Conservation (phyloP, 2,113 vertebrate species). For the Hippocampus guttulatus region DNA sequence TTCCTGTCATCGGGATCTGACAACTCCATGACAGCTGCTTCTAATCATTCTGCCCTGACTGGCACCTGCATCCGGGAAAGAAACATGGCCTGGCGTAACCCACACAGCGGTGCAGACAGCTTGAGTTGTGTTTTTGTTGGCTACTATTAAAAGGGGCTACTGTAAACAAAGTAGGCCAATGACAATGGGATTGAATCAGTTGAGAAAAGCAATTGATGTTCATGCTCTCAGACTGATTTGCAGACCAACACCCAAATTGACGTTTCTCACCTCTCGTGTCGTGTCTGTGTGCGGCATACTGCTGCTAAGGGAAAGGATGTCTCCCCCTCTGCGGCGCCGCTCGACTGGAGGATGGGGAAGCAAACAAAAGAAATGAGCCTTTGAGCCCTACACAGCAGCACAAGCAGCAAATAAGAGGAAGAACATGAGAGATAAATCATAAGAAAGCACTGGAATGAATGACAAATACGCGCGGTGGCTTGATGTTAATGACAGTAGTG, state of each 20-base stretch:
- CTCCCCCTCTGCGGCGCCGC: slow-evolving; percentile 42
- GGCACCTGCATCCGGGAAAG: not conserved
- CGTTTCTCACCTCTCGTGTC: slow-evolving; percentile 39
- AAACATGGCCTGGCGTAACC: not conserved
- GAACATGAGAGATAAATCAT: slow-evolving; percentile 10
- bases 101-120: not conserved
- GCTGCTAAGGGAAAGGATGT: slow-evolving; percentile 40
- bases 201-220: slow-evolving; percentile 28
- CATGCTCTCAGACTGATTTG: slow-evolving; percentile 24
- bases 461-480: slow-evolving; percentile 38
- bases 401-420: slow-evolving; percentile 25
- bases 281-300: slow-evolving; percentile 33
- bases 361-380: slow-evolving; percentile 32
- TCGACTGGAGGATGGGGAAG: slow-evolving; percentile 45
- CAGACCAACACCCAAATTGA: slow-evolving; percentile 9
- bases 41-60: not conserved
- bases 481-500: slow-evolving; percentile 47
- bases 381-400: not conserved
- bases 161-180: not conserved
- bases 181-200: slow-evolving; percentile 5
- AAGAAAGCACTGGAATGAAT: slow-evolving; percentile 32
- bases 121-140: not conserved
- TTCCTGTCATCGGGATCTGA: slow-evolving; percentile 22
- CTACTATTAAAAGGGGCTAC: not conserved
- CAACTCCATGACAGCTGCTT: slow-evolving; percentile 11